phyloP scores from a whole-genome alignment of 2,888 invertebrate species.

The Hirudinaria manillensis region DNA sequence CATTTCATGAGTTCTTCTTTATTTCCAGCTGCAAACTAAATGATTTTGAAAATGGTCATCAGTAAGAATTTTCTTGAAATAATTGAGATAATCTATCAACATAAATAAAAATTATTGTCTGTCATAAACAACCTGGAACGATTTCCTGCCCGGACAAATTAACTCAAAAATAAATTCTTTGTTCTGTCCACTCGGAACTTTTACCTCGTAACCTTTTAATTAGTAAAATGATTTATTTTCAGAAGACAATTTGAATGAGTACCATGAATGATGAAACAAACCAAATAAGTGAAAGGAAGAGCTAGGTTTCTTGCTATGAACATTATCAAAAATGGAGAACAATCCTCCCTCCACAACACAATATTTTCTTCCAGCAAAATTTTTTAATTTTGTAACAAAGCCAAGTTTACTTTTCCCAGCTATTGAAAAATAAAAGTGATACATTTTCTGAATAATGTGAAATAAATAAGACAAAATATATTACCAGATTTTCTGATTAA shows the following conservation, averaged over 20 bases:
- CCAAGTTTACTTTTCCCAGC: slow-evolving; percentile 11
- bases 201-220: slow-evolving; percentile 12
- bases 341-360: slow-evolving; percentile 7
- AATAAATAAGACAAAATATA: not conserved
- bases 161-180: slow-evolving; percentile 1
- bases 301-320: not conserved
- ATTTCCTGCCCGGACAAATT: not conserved
- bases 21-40: slow-evolving; percentile 4
- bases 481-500: slow-evolving; percentile 10
- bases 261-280: not conserved
- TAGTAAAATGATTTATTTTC: not conserved
- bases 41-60: not conserved
- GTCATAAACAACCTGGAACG: not conserved
- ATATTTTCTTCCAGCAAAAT: not conserved
- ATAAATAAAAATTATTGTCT: not conserved
- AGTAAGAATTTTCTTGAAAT: not conserved
- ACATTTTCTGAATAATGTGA: too few species aligned
- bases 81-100: not conserved
- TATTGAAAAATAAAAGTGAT: not conserved
- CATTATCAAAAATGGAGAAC: slow-evolving; percentile 17
- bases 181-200: not conserved
- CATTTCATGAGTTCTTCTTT: not conserved
- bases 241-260: not conserved
- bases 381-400: not conserved
- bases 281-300: slow-evolving; percentile 2